These are phyloP conservation scores for Eidolon helvum DNA, from an alignment of 2,113 vertebrate genomes.

Conservation along the genomic window DNA sequence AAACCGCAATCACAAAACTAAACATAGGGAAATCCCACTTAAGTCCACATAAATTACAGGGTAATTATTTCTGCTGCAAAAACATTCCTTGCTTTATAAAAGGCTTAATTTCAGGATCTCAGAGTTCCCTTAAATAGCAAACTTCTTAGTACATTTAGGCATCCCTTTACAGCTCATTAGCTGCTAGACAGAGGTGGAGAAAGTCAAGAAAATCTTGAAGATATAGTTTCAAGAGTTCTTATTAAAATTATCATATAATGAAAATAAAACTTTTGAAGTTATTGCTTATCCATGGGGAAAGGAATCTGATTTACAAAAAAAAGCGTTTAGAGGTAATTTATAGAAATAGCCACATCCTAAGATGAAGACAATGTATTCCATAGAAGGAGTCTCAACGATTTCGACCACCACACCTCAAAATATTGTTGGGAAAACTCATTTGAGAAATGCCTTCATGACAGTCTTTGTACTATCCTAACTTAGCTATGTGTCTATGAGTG, in stretches of 20 bases:
- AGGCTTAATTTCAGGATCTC: constrained; percentile 25
- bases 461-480: not conserved
- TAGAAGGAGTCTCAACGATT: not conserved
- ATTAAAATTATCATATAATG: not conserved
- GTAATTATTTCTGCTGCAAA: constrained; percentile 41
- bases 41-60: constrained; percentile 37
- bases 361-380: not conserved
- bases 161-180: constrained; percentile 48
- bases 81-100: constrained; percentile 17
- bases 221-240: not conserved
- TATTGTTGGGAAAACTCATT: not conserved
- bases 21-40: constrained; percentile 40
- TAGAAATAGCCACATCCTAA: not conserved
- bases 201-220: constrained; percentile 17
- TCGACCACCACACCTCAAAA: not conserved
- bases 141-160: not conserved
- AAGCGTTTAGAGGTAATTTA: not conserved
- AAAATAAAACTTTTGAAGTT: constrained; percentile 17
- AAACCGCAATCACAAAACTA: not conserved
- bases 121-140: constrained; percentile 47
- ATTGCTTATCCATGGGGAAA: not conserved
- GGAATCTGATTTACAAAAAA: not conserved
- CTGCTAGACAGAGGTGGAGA: not conserved
- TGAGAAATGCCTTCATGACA: not conserved
- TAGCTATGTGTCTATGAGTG: not conserved